Conservation (phyloP, 2,888 invertebrate species). For the Scaptomyza tumidula region DNA sequence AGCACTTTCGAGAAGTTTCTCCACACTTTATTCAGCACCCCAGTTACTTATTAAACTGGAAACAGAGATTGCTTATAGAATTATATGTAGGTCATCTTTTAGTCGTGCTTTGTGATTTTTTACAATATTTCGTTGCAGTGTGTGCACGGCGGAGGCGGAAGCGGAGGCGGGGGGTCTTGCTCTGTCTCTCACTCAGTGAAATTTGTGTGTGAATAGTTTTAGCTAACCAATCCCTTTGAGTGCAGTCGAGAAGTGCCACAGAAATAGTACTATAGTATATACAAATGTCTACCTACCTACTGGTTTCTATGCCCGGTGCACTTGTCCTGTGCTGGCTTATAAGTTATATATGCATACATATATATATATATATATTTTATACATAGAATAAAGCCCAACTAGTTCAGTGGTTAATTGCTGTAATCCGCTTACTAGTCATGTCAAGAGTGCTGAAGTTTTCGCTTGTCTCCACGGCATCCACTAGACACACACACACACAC, state of each 20-base stretch:
- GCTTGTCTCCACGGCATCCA: constrained; percentile 26
- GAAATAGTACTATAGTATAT: constrained; percentile 24
- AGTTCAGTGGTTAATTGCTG: constrained; percentile 60
- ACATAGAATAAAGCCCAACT: constrained; percentile 16
- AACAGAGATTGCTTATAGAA: neutral
- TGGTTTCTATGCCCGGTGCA: neutral
- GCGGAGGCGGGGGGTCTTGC: neutral
- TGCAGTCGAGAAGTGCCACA: constrained; percentile 47
- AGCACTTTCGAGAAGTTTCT: neutral
- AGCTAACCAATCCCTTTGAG: constrained; percentile 57
- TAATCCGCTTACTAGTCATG: constrained; percentile 67
- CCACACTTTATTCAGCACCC: neutral
- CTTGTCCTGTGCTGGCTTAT: constrained; percentile 11
- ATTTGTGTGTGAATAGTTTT: constrained; percentile 38
- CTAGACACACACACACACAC: neutral
- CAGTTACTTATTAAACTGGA: neutral
- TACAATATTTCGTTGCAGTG: neutral
- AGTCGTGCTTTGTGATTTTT: constrained; percentile 1
- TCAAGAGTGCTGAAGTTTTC: constrained; percentile 56
- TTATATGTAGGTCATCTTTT: neutral
- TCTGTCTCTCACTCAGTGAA: neutral
- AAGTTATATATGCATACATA: constrained; percentile 16
- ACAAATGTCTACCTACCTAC: constrained; percentile 2
- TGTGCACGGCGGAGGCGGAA: neutral
- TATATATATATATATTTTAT: neutral